A percentile compares a stretch with the other conserved stretches of the same genome.
These are phyloP conservation scores for Malurus alboscapulatus DNA, from an alignment of 2,113 vertebrate genomes.

Conservation along the genomic window DNA sequence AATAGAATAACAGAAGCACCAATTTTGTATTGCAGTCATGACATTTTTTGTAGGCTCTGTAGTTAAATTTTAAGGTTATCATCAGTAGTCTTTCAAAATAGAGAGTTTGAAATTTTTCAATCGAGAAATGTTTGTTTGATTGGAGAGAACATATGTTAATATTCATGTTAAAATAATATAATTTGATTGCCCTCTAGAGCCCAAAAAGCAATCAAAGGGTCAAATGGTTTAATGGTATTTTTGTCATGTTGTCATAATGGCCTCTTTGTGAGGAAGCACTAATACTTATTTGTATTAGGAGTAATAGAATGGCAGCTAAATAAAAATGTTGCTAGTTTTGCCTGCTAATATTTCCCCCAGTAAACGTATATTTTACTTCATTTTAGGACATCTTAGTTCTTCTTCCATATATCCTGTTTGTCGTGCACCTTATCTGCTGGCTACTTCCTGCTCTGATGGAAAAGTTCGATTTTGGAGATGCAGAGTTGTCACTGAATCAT, in stretches of 20 bases:
- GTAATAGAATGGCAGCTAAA: background rate
- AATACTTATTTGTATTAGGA: background rate
- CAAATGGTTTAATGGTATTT: background rate
- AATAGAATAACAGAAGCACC: background rate
- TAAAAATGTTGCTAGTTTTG: background rate
- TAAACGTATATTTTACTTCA: background rate
- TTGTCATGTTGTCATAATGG: background rate
- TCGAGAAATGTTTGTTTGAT: background rate
- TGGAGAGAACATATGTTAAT: background rate
- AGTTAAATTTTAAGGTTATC: background rate
- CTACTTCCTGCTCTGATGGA: constrained; percentile 94
- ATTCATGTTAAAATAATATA: background rate
- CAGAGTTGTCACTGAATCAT: constrained; percentile 58
- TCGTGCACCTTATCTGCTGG: constrained; percentile 91
- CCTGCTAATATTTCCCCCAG: background rate
- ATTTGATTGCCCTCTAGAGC: background rate
- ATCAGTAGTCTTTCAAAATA: background rate
- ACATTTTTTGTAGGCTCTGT: background rate
- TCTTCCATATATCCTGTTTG: constrained; percentile 92
- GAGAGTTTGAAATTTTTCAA: background rate
- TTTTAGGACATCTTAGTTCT: constrained; percentile 90
- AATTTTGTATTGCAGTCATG: background rate
- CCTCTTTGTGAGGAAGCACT: background rate
- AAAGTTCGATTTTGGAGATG: constrained; percentile 95
- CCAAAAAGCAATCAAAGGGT: background rate